Evolutionary conservation across 2,888 invertebrate genomes (phyloP).

Genomic region (Pomacea canaliculata): DNA sequence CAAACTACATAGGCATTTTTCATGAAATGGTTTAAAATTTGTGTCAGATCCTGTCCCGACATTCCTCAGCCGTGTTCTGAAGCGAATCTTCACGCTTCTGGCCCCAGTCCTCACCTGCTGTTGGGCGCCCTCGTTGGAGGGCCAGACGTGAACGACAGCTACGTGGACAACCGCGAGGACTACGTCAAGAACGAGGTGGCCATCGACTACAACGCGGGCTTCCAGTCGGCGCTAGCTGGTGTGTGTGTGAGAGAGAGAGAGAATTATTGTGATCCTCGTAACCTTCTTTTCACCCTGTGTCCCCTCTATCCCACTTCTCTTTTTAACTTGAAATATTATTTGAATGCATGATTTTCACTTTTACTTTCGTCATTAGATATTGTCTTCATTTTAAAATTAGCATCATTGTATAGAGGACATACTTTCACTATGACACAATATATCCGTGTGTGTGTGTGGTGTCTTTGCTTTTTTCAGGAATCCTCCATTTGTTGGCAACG

Average conservation of each 20-base stretch:
- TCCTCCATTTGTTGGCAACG: not conserved
- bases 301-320: too few relatives aligned
- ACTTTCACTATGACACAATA: not conserved
- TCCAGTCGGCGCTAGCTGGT: slow-evolving; percentile 61
- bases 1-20: too few relatives aligned
- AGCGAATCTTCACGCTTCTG: slow-evolving; percentile 29
- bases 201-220: slow-evolving; percentile 62
- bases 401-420: not conserved
- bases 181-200: slow-evolving; percentile 60
- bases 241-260: slow-evolving; percentile 12
- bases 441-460: too few relatives aligned
- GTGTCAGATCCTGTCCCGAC: slow-evolving; percentile 38
- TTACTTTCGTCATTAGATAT: too few relatives aligned
- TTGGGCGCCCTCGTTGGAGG: slow-evolving; percentile 57
- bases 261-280: not conserved
- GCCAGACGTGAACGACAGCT: slow-evolving; percentile 50
- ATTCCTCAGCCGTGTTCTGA: slow-evolving; percentile 36
- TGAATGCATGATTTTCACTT: too few relatives aligned
- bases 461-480: not conserved
- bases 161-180: slow-evolving; percentile 50
- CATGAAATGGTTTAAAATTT: too few relatives aligned
- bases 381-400: too few relatives aligned
- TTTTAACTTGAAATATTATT: too few relatives aligned
- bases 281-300: too few relatives aligned
- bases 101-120: slow-evolving; percentile 48